Evolutionary conservation across 2,888 invertebrate genomes (phyloP), one percentile per base, ranked within the genome.

Genomic region (Plusia festucae): DNA sequence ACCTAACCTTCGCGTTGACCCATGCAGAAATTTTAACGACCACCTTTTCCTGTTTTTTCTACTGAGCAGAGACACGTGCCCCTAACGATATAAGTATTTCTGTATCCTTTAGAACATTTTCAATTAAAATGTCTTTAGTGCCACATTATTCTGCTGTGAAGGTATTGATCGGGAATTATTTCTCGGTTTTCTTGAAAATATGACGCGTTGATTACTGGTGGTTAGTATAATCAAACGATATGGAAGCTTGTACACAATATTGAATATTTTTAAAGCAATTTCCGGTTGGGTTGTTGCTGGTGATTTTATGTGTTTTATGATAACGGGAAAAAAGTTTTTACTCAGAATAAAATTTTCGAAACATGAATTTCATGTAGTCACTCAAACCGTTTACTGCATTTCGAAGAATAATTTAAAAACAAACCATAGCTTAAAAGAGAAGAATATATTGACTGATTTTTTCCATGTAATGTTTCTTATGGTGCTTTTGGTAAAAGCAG

Each of bases 11-110:
- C 16, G 20, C 57, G 82, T 72, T 81, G 83, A 82, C 83, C 82
- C 83, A 76, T 73, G 81, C 81, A 81, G 76, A 81, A 82, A 81
- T 81, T 82, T 82, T 82, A 82, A 82, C 73, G 81, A 82, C 67
- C 78, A 78, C 62, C 71, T 82, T 69, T 71, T 60, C 66, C 67
- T 68, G 60, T 79, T 81, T 77, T 79, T 76, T 65, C 24, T 60
- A 44, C 49, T 61, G 49, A 66, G 59, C 49, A 49, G 68, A 55
- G 75, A 76, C 82, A 79, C 84, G 84, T 84, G 83, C 60, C 73
- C 51, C 53, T 73, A 77, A 78, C 68, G 72, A 81, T 73, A 66
- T 70, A 60, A 53, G 67, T 63, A 67, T 59, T 60, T 58, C 27
- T 24, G 9, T 57, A 67, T 67, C 58, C 69, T 71, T 65, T 65